Conservation (phyloP, 1,140 invertebrate genomes). For the Heliconius himera region DNA sequence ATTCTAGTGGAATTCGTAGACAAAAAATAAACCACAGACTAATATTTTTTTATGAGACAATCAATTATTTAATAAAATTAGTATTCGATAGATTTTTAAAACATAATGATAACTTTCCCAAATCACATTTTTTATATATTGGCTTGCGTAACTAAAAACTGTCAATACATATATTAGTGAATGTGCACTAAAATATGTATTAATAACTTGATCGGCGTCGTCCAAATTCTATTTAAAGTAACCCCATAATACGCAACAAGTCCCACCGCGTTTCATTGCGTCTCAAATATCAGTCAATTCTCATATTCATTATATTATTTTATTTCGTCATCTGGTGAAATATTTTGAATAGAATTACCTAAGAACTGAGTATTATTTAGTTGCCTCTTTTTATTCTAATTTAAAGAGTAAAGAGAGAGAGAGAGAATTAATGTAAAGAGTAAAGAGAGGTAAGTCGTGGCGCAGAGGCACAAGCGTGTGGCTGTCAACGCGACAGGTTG, state of each 20-base stretch:
- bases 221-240: slow-evolving; percentile 14
- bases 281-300: slow-evolving; percentile 9
- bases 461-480: too few species aligned
- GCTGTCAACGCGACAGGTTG: too few species aligned
- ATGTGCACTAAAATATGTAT: slow-evolving; percentile 11
- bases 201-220: slow-evolving; percentile 13
- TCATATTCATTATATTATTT: neutral
- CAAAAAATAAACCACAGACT: too few species aligned
- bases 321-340: neutral
- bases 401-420: neutral
- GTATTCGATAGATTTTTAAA: too few species aligned
- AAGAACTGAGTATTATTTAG: neutral
- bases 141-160: neutral
- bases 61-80: too few species aligned
- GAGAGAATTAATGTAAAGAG: neutral
- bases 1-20: too few species aligned
- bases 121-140: neutral
- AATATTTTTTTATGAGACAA: too few species aligned
- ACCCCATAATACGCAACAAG: slow-evolving; percentile 15
- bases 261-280: slow-evolving; percentile 11
- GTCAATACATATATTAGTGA: slow-evolving; percentile 3
- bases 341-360: neutral
- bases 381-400: neutral
- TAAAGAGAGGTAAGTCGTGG: neutral
- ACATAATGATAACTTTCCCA: too few species aligned